Evolutionary conservation across 2,888 invertebrate species (phyloP).

Genomic region (Aricia artaxerxes): DNA sequence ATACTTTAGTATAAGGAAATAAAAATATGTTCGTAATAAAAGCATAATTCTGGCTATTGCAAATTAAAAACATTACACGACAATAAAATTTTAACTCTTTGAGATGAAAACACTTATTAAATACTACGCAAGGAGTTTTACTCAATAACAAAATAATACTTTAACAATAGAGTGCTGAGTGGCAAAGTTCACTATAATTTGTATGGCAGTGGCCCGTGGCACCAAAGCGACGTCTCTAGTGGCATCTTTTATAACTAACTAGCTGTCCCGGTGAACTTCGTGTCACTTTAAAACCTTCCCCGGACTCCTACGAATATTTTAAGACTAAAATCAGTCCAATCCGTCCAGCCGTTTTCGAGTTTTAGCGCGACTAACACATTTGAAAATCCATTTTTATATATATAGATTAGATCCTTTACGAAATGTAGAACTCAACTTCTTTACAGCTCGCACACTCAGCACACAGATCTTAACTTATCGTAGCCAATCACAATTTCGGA

Average conservation of each 20-base stretch:
- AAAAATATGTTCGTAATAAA: background rate
- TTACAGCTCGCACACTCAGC: background rate
- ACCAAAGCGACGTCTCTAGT: too few relatives aligned
- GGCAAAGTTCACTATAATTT: background rate
- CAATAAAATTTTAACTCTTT: conserved; percentile 18
- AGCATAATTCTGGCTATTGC: background rate
- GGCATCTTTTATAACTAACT: background rate
- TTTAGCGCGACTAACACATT: too few relatives aligned
- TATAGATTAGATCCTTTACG: background rate
- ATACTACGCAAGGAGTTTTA: background rate
- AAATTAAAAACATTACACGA: background rate
- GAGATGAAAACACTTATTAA: conserved; percentile 21
- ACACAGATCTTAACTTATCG: background rate
- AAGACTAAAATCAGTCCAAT: too few relatives aligned
- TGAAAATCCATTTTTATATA: too few relatives aligned
- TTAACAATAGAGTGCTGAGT: background rate
- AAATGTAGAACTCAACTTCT: background rate
- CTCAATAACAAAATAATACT: conserved; percentile 23
- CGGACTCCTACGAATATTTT: too few relatives aligned
- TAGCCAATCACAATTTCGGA: conserved; percentile 29
- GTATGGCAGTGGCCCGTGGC: background rate
- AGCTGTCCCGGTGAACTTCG: too few relatives aligned
- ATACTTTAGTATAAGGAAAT: background rate
- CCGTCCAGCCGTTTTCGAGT: too few relatives aligned
- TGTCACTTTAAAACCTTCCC: too few relatives aligned